Base-by-base conservation (phyloP, 2,113 vertebrate species). In the Origma solitaria region DNA sequence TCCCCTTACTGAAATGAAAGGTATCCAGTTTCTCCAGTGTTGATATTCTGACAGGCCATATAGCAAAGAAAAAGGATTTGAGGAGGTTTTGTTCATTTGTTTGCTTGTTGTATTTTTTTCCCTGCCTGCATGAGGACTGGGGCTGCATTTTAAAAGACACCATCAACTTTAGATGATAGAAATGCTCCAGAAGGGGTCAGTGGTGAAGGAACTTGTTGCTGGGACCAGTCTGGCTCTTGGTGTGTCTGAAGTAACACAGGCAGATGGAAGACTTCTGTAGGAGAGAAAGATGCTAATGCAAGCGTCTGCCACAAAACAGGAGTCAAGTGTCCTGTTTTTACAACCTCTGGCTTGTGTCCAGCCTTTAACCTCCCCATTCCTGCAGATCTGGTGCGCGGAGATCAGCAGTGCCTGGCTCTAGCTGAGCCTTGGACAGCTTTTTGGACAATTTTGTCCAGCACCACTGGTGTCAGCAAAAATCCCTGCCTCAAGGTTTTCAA, bases 361-460 rank as follows among this genome's bases (percentile, higher is more conserved):
- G 56, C 9, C 61, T 57, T 88, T 23, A 44, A 15, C 61, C 14
- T 50, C 71, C 13, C 37, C 30, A 10, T 45, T 61, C 51, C 49
- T 0, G 1, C 2, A 2, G 11, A 42, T 40, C 75, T 1, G 1
- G 9, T 7, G 4, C 12, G 49, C 22, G 25, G 27, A 3, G 1
- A 44, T 38, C 35, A 91, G 66, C 62, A 75, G 3, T 9, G 44
- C 49, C 66, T 4, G 1, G 13, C 24, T 71, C 76, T 93, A 38
- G 30, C 64, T 66, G 71, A 72, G 54, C 33, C 54, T 57, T 57
- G 45, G 45, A 22, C 0, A 4, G 28, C 40, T 90, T 56, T 69
- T 77, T 62, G 60, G 60, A 86, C 71, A 45, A 30, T 18, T 78
- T 70, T 2, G 1, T 44, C 54, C 4, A 9, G 61, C 44, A 47